Base-by-base conservation (phyloP, 2,113 vertebrate genomes). In the Taurulus bubalis region DNA sequence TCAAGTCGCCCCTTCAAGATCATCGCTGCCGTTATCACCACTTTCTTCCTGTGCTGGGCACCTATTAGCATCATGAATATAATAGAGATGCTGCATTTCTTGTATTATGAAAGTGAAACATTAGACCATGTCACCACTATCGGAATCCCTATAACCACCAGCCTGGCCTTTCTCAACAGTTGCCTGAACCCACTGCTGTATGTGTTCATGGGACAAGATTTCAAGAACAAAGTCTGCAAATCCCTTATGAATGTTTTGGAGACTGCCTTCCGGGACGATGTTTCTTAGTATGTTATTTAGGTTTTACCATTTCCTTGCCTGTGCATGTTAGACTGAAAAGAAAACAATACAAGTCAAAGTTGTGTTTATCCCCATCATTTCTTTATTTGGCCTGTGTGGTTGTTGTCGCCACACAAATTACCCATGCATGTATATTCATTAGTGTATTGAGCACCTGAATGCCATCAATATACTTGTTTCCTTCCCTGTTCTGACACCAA, bases 11-110 rank as follows among this genome's bases (percentile, higher is more conserved):
- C 96, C 0, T 96, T 97, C 81, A 95, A 95, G 82, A 96, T 97
- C 75, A 97, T 97, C 3, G 95, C 95, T 1, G 95, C 96, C 0
- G 95, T 97, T 65, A 96, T 97, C 4, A 90, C 83, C 26, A 94
- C 95, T 0, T 97, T 98, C 72, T 97, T 97, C 90, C 86, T 97
- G 38, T 98, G 97, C 86, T 97, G 96, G 94, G 94, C 96, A 63
- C 97, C 97, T 0, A 97, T 94, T 79, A 97, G 97, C 0, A 93
- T 96, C 72, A 93, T 98, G 84, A 28, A 53, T 58, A 73, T 95
- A 12, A 92, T 95, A 16, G 94, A 95, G 86, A 60, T 95, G 87
- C 84, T 91, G 3, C 78, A 87, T 81, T 47, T 89, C 67, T 87
- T 69, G 3, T 8, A 20, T n/a, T n/a, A 87, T 56, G 11, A 62